phyloP scores from a whole-genome alignment of 2,888 invertebrate genomes.

The Orthosia cruda region DNA sequence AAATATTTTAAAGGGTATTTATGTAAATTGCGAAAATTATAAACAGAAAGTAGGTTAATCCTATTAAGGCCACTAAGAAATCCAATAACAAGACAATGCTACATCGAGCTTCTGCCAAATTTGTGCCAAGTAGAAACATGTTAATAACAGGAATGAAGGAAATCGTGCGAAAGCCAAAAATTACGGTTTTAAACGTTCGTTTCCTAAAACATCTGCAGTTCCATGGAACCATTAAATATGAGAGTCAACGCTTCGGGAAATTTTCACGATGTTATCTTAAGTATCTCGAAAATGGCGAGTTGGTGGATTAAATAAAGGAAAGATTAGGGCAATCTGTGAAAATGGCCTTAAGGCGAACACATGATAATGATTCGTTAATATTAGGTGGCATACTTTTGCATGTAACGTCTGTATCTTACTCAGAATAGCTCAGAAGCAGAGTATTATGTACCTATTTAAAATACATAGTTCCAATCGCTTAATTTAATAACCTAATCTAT shows the following conservation, averaged over 20 bases:
- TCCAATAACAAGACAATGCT: constrained; percentile 1
- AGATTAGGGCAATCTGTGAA: constrained; percentile 54
- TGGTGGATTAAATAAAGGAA: constrained; percentile 59
- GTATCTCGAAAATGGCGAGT: constrained; percentile 59
- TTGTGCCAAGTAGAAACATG: constrained; percentile 10
- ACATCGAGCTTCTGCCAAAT: constrained; percentile 2
- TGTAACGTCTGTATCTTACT: not conserved
- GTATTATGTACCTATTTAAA: too few relatives aligned
- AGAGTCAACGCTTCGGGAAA: constrained; percentile 40
- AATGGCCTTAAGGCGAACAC: constrained; percentile 43
- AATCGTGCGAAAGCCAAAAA: constrained; percentile 21
- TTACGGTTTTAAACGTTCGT: constrained; percentile 18
- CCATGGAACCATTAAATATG: constrained; percentile 51
- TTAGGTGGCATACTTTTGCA: constrained; percentile 12
- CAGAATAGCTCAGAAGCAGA: not conserved
- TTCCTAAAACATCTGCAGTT: constrained; percentile 40
- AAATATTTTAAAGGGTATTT: not conserved
- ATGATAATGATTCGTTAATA: constrained; percentile 39
- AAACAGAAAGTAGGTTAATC: not conserved
- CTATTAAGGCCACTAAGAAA: not conserved
- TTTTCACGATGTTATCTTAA: constrained; percentile 62
- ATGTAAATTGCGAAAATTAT: not conserved
- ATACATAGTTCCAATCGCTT: too few relatives aligned
- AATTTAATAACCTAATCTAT: too few relatives aligned
- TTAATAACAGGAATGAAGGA: constrained; percentile 14